phyloP scores from a whole-genome alignment of 2,888 invertebrate genomes.

The Callyntrura guangdongensis region DNA sequence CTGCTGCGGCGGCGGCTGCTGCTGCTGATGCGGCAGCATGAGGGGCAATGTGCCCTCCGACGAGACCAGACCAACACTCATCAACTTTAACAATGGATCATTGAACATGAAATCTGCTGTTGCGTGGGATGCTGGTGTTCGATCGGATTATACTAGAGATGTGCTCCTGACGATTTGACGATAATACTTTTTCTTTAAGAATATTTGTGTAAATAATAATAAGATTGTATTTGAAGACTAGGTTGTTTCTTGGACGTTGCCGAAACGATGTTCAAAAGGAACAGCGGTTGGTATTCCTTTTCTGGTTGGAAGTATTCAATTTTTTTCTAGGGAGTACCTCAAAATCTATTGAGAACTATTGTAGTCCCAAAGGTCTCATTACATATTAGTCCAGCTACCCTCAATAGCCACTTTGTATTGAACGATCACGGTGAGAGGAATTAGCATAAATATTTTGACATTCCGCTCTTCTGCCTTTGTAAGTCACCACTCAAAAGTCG shows the following conservation, averaged over 20 bases:
- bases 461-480: not conserved
- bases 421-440: not conserved
- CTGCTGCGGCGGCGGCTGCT: conserved; percentile 39
- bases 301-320: too few relatives aligned
- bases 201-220: not conserved
- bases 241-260: not conserved
- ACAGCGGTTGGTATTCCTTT: not conserved
- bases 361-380: conserved; percentile 16
- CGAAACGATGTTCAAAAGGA: not conserved
- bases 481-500: not conserved
- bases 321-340: not conserved
- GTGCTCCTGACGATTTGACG: not conserved
- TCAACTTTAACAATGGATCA: conserved; percentile 83
- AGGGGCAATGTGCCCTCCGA: conserved; percentile 81
- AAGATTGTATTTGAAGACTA: not conserved
- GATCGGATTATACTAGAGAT: conserved; percentile 13
- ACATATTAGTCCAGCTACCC: not conserved
- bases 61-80: conserved; percentile 83
- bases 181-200: not conserved
- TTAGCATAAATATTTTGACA: conserved; percentile 34
- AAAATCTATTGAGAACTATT: not conserved
- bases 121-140: not conserved
- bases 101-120: conserved; percentile 76
- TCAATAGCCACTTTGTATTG: not conserved
- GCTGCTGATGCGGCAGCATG: conserved; percentile 74